phyloP scores from a whole-genome alignment of 1,140 invertebrate species.

The Solenopsis invicta region DNA sequence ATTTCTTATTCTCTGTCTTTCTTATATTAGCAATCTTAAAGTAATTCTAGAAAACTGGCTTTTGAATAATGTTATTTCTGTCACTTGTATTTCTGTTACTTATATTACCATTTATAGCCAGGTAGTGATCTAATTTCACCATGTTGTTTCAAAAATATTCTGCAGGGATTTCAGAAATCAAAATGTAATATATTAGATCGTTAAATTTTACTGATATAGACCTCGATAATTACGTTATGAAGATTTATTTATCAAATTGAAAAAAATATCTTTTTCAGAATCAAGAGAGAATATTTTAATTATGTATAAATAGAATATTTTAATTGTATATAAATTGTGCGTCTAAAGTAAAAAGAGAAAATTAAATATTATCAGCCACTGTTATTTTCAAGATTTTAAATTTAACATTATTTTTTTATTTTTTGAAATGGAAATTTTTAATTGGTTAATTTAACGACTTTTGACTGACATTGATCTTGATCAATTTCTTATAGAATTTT shows the following conservation, averaged over 20 bases:
- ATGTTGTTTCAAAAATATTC: not conserved
- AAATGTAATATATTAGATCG: not conserved
- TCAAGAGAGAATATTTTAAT: constrained; percentile 10
- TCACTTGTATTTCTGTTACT: not conserved
- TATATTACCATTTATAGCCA: not conserved
- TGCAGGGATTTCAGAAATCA: not conserved
- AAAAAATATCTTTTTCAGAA: not conserved
- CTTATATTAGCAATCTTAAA: not conserved
- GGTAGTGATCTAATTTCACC: not conserved
- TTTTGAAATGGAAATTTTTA: not conserved
- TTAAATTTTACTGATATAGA: not conserved
- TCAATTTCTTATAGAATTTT: constrained; percentile 39
- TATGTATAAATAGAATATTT: too few relatives aligned
- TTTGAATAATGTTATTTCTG: not conserved
- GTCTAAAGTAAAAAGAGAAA: not conserved
- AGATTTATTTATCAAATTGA: not conserved
- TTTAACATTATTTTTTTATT: not conserved
- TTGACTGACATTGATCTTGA: constrained; percentile 54
- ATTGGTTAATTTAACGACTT: not conserved
- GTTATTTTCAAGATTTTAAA: not conserved
- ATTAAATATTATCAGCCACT: not conserved
- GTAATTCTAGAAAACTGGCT: not conserved
- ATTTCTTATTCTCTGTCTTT: not conserved
- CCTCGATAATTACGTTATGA: not conserved
- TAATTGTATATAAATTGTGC: too few relatives aligned